Evolutionary conservation across 2,113 vertebrate species (phyloP), one percentile per base, ranked within the genome.

Genomic region (Pachypanchax playfairii): DNA sequence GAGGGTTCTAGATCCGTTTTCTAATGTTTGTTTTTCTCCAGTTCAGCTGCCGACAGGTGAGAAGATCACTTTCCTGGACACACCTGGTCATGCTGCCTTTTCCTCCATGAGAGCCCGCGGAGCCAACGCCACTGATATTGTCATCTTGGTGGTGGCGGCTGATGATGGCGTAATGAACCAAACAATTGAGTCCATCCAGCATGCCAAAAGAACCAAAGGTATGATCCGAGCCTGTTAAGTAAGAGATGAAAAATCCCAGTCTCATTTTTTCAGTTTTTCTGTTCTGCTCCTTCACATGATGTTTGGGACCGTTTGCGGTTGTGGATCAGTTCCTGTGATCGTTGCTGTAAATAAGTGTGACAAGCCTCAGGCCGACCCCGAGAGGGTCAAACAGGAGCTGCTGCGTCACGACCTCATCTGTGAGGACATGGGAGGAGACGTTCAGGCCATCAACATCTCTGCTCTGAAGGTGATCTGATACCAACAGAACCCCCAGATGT

Each of bases 151-250:
- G 25, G 94, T 98, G 43, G 97, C 97, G 0, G 96, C 97, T 1
- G 97, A 99, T 58, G 97, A 99, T 1, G 96, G 97, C 2, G 95
- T 99, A n/a, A 98, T 98, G 97, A 89, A 93, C 18, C 97, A 99
- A 84, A 98, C 97, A 0, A 31, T 95, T 1, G 97, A 99, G 85
- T 98, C 95, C 65, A 95, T 98, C 79, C 88, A 94, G 31, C 97
- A 96, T 2, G 95, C 97, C 48, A 93, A 65, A 85, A 94, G 87
- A 0, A 92, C 95, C 18, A 82, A 85, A 84, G 97, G 97, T 98
- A n/a, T 0, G 43, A 5, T 22, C 21, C 2, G 2, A 7, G 0
- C 31, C 63, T 13, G 41, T 0, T 36, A 0, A 20, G 25, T 1
- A 1, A 50, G 67, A 50, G 60, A 8, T 8, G 2, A n/a, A 25